Conservation (phyloP, 2,888 invertebrate genomes). For the Mimas tiliae region DNA sequence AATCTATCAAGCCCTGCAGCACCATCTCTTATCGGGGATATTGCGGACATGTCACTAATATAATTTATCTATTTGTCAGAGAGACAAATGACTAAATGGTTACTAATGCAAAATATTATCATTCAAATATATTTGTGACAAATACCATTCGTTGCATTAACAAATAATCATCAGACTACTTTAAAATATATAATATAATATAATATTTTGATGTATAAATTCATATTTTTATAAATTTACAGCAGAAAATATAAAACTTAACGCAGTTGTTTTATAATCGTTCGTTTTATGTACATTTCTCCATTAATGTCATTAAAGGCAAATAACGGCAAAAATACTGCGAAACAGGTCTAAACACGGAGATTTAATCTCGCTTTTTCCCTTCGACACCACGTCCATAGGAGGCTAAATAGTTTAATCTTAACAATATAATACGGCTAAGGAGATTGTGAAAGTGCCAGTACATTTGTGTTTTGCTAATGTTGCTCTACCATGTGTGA, state of each 20-base stretch:
- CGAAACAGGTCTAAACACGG: conserved; percentile 25
- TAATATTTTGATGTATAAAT: background rate
- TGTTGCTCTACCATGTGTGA: conserved; percentile 21
- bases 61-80: conserved; percentile 16
- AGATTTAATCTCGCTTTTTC: conserved; percentile 36
- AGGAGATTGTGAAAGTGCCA: conserved; percentile 69
- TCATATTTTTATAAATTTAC: conserved; percentile 1
- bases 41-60: background rate
- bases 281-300: conserved; percentile 13
- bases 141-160: background rate
- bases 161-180: background rate
- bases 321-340: conserved; percentile 19
- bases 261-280: conserved; percentile 17
- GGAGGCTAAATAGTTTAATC: conserved; percentile 51
- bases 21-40: background rate
- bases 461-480: conserved; percentile 27
- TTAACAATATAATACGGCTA: conserved; percentile 51
- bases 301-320: conserved; percentile 23
- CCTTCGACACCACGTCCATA: conserved; percentile 33
- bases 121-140: background rate
- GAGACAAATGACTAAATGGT: background rate
- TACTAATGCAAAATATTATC: conserved; percentile 1
- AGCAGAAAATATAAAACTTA: conserved; percentile 7
- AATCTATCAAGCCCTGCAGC: background rate
- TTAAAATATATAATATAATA: background rate